phyloP scores from a whole-genome alignment of 2,888 invertebrate genomes.

The Netelia fuscicornis region DNA sequence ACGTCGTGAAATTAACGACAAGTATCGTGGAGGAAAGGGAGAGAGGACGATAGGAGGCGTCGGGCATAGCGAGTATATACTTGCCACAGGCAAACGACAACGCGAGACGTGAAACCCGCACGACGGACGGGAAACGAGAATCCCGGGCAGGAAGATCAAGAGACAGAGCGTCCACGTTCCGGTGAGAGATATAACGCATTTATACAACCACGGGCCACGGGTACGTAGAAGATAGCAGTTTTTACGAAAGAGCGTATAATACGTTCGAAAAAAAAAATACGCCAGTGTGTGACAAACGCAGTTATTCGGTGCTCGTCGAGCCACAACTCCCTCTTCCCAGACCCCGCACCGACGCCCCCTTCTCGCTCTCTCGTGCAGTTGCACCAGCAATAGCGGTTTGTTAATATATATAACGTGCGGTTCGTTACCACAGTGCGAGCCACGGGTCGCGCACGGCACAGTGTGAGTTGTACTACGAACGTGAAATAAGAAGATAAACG shows the following conservation, averaged over 20 bases:
- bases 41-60: slow-evolving; percentile 55
- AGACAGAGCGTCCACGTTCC: slow-evolving; percentile 40
- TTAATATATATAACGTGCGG: slow-evolving; percentile 51
- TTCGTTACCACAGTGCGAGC: slow-evolving; percentile 34
- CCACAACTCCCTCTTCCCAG: slow-evolving; percentile 4
- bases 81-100: slow-evolving; percentile 58
- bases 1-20: slow-evolving; percentile 54
- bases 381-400: slow-evolving; percentile 38
- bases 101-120: slow-evolving; percentile 52
- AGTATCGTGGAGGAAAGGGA: slow-evolving; percentile 41
- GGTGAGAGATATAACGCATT: slow-evolving; percentile 43
- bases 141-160: slow-evolving; percentile 57
- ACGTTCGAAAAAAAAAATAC: slow-evolving; percentile 15
- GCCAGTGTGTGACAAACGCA: slow-evolving; percentile 49
- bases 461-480: slow-evolving; percentile 50
- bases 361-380: slow-evolving; percentile 44
- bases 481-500: slow-evolving; percentile 1
- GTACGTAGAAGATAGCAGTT: not conserved
- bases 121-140: slow-evolving; percentile 56
- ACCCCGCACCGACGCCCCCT: slow-evolving; percentile 12
- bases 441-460: slow-evolving; percentile 42
- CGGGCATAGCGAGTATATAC: slow-evolving; percentile 57
- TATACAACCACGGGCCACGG: slow-evolving; percentile 5
- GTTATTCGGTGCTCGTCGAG: slow-evolving; percentile 35
- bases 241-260: not conserved